Evolutionary conservation across 2,113 vertebrate genomes (phyloP), one percentile per base, ranked within the genome.

Genomic region (Caranx melampygus): DNA sequence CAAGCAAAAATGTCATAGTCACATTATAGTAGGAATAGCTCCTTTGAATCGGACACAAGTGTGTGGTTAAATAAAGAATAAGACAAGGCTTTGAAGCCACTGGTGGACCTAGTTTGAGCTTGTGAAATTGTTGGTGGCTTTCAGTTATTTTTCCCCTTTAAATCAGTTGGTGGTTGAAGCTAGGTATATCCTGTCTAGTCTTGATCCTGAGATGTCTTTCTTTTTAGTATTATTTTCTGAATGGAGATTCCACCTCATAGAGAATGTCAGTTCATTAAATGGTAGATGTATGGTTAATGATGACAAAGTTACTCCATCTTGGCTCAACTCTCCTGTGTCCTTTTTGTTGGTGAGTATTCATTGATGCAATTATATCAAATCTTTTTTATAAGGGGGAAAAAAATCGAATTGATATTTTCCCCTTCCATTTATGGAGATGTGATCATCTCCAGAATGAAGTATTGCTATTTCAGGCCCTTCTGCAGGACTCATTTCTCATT

Each of bases 1-100:
- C 77, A 65, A 59, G 69, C 83, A 85, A 33, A 77, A 54, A 84
- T 91, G 79, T 91, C 82, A 81, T 65, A 57, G 40, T 70, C 70
- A 44, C 47, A 18, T 84, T 76, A 40, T 15, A 79, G 49, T 73
- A 42, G 21, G 18, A 47, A 33, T 55, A 15, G 20, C 8, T 18
- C 4, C 57, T 61, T 57, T 9, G 26, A 52, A 11, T 2, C 45
- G 55, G n/a, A 54, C 52, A 14, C n/a, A 33, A 44, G 0, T 55
- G 31, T 57, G 34, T 66, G 35, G 57, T 67, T 51, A 35, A 15
- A 52, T 10, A 13, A 10, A 16, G 3, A 26, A 42, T 9, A 65
- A 18, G 13, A 18, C 14, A 3, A 2, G n/a, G 4, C 10, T 42
- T 74, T 21, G 51, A 12, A 40, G 16, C 21, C 34, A 52, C 37